Evolutionary conservation across 2,113 vertebrate species (phyloP).

Genomic region (Heteronetta atricapilla): DNA sequence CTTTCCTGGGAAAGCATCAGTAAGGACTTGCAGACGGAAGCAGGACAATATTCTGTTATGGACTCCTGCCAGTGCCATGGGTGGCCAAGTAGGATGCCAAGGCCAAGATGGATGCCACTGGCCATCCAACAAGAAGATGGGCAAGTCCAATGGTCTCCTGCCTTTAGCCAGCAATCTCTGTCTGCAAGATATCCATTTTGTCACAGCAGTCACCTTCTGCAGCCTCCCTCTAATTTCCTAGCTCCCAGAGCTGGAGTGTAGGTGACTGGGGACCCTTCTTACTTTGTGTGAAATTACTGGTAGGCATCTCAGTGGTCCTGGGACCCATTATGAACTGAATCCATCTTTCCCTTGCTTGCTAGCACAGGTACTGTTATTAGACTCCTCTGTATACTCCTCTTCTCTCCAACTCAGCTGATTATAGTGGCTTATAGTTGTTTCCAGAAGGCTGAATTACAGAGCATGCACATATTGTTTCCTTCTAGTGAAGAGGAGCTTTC

Average conservation of each 20-base stretch:
- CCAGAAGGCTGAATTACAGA: not conserved
- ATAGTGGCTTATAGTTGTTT: not conserved
- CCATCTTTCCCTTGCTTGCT: not conserved
- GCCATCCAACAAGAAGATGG: accelerated
- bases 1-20: not conserved
- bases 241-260: not conserved
- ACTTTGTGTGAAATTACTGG: not conserved
- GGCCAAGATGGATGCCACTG: no score
- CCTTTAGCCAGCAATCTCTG: not conserved
- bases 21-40: not conserved
- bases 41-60: not conserved
- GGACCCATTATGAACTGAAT: not conserved
- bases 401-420: not conserved
- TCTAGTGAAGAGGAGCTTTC: not conserved
- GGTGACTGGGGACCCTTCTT: not conserved
- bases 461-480: not conserved
- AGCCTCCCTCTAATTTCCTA: not conserved
- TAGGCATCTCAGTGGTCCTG: not conserved
- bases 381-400: not conserved
- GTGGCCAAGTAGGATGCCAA: no score
- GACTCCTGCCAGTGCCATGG: not conserved
- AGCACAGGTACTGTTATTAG: not conserved
- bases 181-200: not conserved
- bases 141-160: not conserved
- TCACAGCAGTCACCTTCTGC: not conserved